Evolutionary conservation across 2,888 invertebrate genomes (phyloP), one percentile per base, ranked within the genome.

Genomic region (Cephus nigrinus): DNA sequence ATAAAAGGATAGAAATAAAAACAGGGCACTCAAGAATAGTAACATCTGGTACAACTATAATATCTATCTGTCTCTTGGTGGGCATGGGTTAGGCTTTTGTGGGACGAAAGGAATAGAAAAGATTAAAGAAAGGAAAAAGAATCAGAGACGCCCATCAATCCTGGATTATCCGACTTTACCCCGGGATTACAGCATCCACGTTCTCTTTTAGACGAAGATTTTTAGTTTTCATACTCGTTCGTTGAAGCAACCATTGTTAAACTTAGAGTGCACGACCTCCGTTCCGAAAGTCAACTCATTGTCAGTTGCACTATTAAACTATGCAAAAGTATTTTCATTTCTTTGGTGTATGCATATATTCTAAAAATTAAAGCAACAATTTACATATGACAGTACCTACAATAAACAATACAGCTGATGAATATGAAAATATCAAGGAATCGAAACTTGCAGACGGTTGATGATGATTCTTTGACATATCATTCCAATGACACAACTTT

Each of bases 161-260:
- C 79, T 76, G 75, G 86, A 82, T 78, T 83, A 79, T 79, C 80
- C 80, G 31, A 80, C 80, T 77, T 84, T 84, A 75, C 85, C 83
- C 36, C 79, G 80, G 74, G 75, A 55, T 55, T 55, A 55, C 15
- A 55, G 55, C 55, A 55, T 55, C 55, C 23, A 23, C 23, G 23
- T 55, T 55, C 55, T 55, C 55, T 55, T 55, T 23, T 9, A 23
- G 55, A 23, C 55, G 9, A 55, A 55, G 55, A 23, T 23, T 55
- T 55, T 9, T 31, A 76, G 72, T 78, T 76, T 77, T 71, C 76
- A 12, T 35, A 34, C 5, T 69, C 72, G 34, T 81, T 80, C 74
- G 75, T 81, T 55, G 69, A 69, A 31, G 71, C 78, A n/a, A 55
- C 55, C 23, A 55, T 55, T 5, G 55, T 23, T 23, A 55, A 40